These are phyloP conservation scores for Sanderia malayensis DNA, from an alignment of 30 jellyfish, hydroid and myxozoan species.

Conservation along the genomic window DNA sequence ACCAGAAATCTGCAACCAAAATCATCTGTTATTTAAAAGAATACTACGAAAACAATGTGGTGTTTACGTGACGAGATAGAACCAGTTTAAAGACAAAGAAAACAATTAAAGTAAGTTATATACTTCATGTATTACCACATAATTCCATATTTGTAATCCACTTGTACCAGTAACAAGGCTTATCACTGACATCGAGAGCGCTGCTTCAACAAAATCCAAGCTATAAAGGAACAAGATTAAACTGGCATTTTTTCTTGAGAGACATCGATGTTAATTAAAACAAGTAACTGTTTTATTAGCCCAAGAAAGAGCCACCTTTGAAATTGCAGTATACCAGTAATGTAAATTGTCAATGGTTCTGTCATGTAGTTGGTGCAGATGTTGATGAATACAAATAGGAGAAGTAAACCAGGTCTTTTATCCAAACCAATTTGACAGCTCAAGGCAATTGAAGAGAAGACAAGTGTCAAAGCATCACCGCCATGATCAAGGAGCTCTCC, in stretches of 20 bases:
- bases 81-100: background rate
- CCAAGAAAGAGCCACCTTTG: conserved; percentile 26
- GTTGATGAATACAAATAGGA: conserved; percentile 14
- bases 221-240: background rate
- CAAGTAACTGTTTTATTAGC: background rate
- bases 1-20: background rate
- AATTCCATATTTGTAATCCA: conserved; percentile 35
- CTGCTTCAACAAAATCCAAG: conserved; percentile 5
- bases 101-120: too few relatives aligned
- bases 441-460: conserved; percentile 21
- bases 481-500: conserved; percentile 62
- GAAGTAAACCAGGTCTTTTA: background rate
- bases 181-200: background rate
- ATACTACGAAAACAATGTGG: too few relatives aligned
- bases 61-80: too few relatives aligned
- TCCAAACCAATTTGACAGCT: conserved; percentile 11
- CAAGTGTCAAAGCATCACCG: conserved; percentile 20
- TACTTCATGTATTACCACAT: too few relatives aligned
- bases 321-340: conserved; percentile 14
- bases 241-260: too few relatives aligned
- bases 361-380: conserved; percentile 1
- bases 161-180: conserved; percentile 1
- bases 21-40: too few relatives aligned
- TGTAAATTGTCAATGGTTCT: conserved; percentile 37
- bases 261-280: background rate